Percentiles rank a stretch among this genome's conserved stretches.
phyloP scores from a whole-genome alignment of 2,113 vertebrate species.

The Falcunculus frontatus region DNA sequence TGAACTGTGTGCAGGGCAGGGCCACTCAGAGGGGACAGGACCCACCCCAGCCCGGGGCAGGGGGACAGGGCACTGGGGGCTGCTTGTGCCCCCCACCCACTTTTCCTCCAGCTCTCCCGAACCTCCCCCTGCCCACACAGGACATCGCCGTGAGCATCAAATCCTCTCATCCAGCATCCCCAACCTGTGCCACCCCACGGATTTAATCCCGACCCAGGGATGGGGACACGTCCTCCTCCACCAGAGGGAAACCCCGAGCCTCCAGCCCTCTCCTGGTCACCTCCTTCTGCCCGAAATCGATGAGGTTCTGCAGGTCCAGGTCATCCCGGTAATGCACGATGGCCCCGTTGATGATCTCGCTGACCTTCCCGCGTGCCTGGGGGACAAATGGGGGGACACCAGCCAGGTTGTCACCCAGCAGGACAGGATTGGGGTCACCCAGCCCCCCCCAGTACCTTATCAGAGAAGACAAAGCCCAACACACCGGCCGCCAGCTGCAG shows the following conservation, averaged over 20 bases:
- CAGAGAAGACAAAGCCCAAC: constrained; percentile 88
- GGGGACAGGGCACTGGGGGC: not conserved
- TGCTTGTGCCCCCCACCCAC: not conserved
- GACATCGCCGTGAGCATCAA: not conserved
- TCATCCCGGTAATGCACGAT: not conserved
- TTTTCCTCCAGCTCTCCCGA: not conserved
- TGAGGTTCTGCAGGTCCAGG: constrained; percentile 3
- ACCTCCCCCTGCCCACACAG: not conserved
- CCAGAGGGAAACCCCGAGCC: not conserved
- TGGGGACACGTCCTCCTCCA: not conserved
- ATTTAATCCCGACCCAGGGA: not conserved
- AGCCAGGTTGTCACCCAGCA: not conserved
- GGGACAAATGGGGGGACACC: not conserved
- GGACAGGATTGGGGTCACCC: not conserved
- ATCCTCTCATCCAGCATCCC: not conserved
- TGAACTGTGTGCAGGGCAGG: not conserved
- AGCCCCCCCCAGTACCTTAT: constrained; percentile 72
- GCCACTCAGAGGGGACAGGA: too few relatives aligned
- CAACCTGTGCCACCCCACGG: accelerated
- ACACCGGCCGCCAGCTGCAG: constrained; percentile 84
- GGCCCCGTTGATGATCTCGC: not conserved
- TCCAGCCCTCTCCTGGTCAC: not conserved
- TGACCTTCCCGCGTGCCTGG: not conserved
- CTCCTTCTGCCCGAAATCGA: not conserved
- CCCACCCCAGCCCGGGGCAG: not conserved